These are phyloP conservation scores for Papilio machaon DNA, from an alignment of 1,140 invertebrate genomes.

Conservation along the genomic window DNA sequence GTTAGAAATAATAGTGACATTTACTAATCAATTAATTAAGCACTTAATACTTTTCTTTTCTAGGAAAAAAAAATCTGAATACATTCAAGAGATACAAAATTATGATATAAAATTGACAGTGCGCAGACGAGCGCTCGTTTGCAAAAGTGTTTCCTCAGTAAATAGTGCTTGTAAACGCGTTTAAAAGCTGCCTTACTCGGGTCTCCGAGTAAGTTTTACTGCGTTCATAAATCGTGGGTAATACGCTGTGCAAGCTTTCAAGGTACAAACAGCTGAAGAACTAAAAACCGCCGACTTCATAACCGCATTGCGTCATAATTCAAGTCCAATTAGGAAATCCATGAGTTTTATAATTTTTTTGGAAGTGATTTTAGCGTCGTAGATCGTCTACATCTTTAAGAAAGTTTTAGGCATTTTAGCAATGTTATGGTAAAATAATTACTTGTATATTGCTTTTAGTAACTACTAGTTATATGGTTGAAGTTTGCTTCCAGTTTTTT, in stretches of 20 bases:
- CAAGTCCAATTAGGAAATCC: constrained; percentile 43
- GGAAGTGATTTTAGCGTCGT: background rate
- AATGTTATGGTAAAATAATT: background rate
- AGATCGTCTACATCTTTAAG: background rate
- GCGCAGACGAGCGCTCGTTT: background rate
- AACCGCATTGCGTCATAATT: constrained; percentile 63
- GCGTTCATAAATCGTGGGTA: constrained; percentile 31
- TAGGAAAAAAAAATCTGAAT: constrained; percentile 13
- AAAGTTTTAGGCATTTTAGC: background rate
- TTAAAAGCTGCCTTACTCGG: constrained; percentile 6
- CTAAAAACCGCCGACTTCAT: constrained; percentile 39
- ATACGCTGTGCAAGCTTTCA: constrained; percentile 24
- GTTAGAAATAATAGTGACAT: background rate
- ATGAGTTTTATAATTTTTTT: constrained; percentile 33
- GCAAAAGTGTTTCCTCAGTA: constrained; percentile 24
- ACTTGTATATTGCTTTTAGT: no score
- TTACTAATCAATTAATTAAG: background rate
- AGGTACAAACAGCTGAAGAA: constrained; percentile 17
- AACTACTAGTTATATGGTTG: no score
- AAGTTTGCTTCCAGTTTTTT: no score
- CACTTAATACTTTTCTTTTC: background rate
- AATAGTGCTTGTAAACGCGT: constrained; percentile 29
- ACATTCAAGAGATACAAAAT: background rate
- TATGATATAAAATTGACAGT: constrained; percentile 15
- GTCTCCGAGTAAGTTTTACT: constrained; percentile 27